These are phyloP conservation scores for Passer montanus DNA, from an alignment of 2,113 vertebrate species.

Conservation along the genomic window DNA sequence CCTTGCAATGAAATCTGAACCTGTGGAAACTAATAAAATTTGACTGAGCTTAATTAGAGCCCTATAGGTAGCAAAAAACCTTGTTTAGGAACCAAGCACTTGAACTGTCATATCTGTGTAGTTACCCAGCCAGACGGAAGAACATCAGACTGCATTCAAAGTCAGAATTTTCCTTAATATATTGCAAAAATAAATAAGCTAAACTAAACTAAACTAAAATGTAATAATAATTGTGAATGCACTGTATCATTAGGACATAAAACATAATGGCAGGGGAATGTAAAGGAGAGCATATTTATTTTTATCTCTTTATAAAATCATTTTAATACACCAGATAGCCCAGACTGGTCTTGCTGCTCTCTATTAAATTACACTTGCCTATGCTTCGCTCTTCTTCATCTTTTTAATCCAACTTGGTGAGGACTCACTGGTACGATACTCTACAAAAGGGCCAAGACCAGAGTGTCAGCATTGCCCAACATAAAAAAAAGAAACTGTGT, in stretches of 20 bases:
- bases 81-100: neutral
- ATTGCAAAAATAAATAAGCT: neutral
- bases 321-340: slow-evolving; percentile 22
- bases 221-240: neutral
- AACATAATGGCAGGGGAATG: slow-evolving; percentile 12
- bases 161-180: neutral
- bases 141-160: neutral
- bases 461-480: neutral
- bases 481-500: neutral
- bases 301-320: slow-evolving; percentile 55
- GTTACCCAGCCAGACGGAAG: neutral
- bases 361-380: slow-evolving; percentile 35
- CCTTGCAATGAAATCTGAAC: slow-evolving; percentile 28
- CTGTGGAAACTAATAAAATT: slow-evolving; percentile 33
- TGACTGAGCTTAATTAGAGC: neutral
- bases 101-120: neutral
- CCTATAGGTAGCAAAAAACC: neutral
- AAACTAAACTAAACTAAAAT: neutral
- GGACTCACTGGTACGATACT: neutral
- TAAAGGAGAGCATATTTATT: slow-evolving; percentile 44
- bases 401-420: neutral
- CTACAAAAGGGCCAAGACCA: neutral
- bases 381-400: neutral
- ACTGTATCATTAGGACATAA: slow-evolving; percentile 14
- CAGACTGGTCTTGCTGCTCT: slow-evolving; percentile 19